These are phyloP conservation scores for Uropsilus gracilis DNA, from an alignment of 2,113 vertebrate genomes.

Conservation along the genomic window DNA sequence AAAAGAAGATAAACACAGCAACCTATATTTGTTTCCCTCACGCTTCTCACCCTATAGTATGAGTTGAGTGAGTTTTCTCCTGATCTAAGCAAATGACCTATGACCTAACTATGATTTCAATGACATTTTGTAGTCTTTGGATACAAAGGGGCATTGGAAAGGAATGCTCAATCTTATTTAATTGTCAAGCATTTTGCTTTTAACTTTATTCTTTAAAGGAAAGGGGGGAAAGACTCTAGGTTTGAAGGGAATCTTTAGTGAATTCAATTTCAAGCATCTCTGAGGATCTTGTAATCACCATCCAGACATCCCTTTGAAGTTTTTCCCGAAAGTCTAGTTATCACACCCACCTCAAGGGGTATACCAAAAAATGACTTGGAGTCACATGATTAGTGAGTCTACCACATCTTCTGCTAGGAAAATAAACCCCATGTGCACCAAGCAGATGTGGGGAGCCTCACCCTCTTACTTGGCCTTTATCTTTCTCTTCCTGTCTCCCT, in stretches of 20 bases:
- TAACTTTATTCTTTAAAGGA: background rate
- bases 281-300: background rate
- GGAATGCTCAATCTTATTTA: background rate
- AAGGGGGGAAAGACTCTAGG: background rate
- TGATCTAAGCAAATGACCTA: background rate
- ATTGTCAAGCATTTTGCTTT: slow-evolving; percentile 34
- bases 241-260: background rate
- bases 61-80: background rate
- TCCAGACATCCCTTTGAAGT: background rate
- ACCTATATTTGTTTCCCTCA: background rate
- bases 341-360: background rate
- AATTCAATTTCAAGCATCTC: background rate
- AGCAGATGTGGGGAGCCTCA: background rate
- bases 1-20: background rate
- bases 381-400: background rate
- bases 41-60: background rate
- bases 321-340: background rate
- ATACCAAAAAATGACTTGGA: background rate
- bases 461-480: background rate
- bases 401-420: background rate
- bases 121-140: background rate
- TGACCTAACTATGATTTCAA: background rate
- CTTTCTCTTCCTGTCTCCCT: background rate
- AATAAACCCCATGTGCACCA: too few relatives aligned
- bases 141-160: background rate